These are phyloP conservation scores for Drosophila diplacantha DNA, from an alignment of 2,888 invertebrate species.

Conservation along the genomic window DNA sequence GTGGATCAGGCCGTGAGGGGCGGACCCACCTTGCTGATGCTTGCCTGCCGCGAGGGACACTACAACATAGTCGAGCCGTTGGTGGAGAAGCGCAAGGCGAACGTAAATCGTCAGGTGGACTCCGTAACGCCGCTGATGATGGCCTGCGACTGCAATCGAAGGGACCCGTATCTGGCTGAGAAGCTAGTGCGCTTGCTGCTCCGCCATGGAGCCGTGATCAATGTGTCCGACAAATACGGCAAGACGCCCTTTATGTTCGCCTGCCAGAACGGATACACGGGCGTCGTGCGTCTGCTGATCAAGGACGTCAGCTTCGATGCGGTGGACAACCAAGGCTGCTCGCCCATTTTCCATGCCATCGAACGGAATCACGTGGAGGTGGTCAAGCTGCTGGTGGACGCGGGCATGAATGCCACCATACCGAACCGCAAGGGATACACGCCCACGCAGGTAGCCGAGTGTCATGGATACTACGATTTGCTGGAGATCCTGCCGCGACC, in stretches of 20 bases:
- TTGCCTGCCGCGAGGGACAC: constrained; percentile 68
- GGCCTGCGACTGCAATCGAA: constrained; percentile 64
- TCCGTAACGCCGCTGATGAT: constrained; percentile 72
- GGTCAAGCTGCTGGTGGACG: constrained; percentile 71
- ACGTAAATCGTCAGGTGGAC: constrained; percentile 72
- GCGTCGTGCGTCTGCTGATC: constrained; percentile 66
- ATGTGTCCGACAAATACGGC: constrained; percentile 75
- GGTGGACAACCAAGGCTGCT: constrained; percentile 74
- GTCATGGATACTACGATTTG: constrained; percentile 75
- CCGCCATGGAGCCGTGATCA: constrained; percentile 67
- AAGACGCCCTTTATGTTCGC: constrained; percentile 76
- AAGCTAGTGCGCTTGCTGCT: constrained; percentile 69
- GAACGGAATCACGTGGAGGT: constrained; percentile 74
- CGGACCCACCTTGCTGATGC: constrained; percentile 63
- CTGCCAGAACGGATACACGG: constrained; percentile 69
- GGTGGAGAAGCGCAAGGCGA: constrained; percentile 58
- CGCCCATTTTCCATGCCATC: constrained; percentile 76
- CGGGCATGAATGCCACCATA: constrained; percentile 66
- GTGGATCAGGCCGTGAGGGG: constrained; percentile 55
- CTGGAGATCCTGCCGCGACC: constrained; percentile 70
- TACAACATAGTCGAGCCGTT: constrained; percentile 69
- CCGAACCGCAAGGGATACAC: constrained; percentile 75
- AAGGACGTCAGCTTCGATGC: constrained; percentile 73
- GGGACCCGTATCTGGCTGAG: constrained; percentile 53
- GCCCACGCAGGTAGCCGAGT: constrained; percentile 74